Evolutionary conservation across 1,140 invertebrate genomes (phyloP).

Genomic region (Ceratina calcarata): DNA sequence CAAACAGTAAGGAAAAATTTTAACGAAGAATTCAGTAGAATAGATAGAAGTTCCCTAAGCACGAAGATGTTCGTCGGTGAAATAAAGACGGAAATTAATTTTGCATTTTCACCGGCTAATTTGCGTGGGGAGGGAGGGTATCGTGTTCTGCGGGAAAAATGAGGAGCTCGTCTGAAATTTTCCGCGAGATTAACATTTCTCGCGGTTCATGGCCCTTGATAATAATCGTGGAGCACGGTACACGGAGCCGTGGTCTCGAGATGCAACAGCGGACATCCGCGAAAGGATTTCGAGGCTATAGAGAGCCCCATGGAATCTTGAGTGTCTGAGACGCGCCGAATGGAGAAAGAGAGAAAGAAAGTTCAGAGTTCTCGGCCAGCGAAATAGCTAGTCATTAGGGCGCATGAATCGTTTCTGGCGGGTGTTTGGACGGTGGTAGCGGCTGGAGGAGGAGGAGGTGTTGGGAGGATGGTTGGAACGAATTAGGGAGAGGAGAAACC

Average conservation of each 20-base stretch:
- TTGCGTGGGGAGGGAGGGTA: background rate
- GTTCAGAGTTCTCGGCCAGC: conserved; percentile 61
- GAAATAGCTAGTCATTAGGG: conserved; percentile 66
- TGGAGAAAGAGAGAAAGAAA: conserved; percentile 20
- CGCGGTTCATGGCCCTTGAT: conserved; percentile 38
- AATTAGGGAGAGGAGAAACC: conserved; percentile 51
- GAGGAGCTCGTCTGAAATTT: conserved; percentile 25
- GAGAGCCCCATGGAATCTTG: conserved; percentile 51
- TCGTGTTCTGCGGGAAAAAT: too few relatives aligned
- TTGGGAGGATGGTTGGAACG: conserved; percentile 53
- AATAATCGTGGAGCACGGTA: conserved; percentile 25
- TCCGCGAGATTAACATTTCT: conserved; percentile 51
- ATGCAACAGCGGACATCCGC: background rate
- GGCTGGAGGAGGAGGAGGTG: conserved; percentile 29
- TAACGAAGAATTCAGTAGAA: too few relatives aligned
- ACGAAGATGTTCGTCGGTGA: background rate
- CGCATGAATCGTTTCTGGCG: conserved; percentile 61
- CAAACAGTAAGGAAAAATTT: background rate
- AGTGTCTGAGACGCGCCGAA: conserved; percentile 43
- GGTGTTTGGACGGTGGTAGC: conserved; percentile 26
- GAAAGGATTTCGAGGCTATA: conserved; percentile 43
- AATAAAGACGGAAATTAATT: conserved; percentile 38
- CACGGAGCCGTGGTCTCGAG: background rate
- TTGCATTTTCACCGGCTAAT: conserved; percentile 25
- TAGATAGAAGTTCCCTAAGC: background rate